Evolutionary conservation across 1,140 invertebrate genomes (phyloP).

Genomic region (Conus betulinus): DNA sequence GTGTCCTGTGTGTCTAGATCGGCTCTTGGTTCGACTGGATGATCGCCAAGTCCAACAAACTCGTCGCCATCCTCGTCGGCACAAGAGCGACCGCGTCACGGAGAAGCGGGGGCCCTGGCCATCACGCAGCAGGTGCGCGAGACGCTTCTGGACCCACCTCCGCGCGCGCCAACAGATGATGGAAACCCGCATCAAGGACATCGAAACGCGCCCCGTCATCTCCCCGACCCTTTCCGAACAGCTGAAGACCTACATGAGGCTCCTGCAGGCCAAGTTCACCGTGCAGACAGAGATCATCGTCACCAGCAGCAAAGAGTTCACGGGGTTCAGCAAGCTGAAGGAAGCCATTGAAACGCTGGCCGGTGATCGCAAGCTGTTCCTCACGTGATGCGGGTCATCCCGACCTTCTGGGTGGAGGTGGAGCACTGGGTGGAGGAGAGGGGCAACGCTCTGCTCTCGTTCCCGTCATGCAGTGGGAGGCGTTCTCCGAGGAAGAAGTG

Average conservation of each 20-base stretch:
- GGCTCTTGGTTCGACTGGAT: conserved; percentile 73
- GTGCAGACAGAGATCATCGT: conserved; percentile 66
- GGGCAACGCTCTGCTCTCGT: conserved; percentile 65
- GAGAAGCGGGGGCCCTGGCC: conserved; percentile 27
- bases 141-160: conserved; percentile 41
- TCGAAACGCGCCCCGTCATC: conserved; percentile 62
- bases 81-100: conserved; percentile 64
- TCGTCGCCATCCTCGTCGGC: conserved; percentile 67
- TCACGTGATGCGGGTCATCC: conserved; percentile 65
- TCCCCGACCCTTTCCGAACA: conserved; percentile 70
- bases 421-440: conserved; percentile 69
- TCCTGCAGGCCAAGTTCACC: conserved; percentile 61
- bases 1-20: conserved; percentile 16
- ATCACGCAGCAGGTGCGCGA: conserved; percentile 56
- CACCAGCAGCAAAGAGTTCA: conserved; percentile 60
- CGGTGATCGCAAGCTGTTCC: conserved; percentile 63
- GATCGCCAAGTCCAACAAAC: conserved; percentile 69
- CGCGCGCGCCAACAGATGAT: conserved; percentile 52
- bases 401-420: conserved; percentile 72
- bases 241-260: conserved; percentile 62
- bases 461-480: conserved; percentile 65
- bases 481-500: conserved; percentile 60
- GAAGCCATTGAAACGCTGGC: conserved; percentile 60
- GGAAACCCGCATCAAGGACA: conserved; percentile 62
- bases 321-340: conserved; percentile 61